These are phyloP conservation scores for Oreochromis tanganicae DNA, from an alignment of 2,113 vertebrate genomes.

Conservation along the genomic window DNA sequence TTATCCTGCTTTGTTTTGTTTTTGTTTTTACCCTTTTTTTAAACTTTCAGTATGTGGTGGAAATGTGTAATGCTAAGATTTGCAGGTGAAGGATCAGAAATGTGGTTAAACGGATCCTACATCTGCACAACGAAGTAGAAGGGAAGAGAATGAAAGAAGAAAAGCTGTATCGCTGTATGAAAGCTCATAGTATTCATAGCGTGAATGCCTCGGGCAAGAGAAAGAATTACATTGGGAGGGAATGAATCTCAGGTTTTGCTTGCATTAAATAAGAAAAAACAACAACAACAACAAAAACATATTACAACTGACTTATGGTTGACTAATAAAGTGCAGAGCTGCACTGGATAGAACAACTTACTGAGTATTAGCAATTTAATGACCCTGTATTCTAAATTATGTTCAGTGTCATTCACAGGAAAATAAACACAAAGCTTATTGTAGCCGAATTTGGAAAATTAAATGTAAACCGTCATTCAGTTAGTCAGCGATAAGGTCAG, in stretches of 20 bases:
- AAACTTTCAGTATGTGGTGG: neutral
- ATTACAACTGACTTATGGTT: neutral
- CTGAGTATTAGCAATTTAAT: neutral
- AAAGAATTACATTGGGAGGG: neutral
- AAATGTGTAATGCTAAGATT: neutral
- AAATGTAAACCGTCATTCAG: neutral
- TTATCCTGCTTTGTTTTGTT: neutral
- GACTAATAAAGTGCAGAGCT: constrained; percentile 1
- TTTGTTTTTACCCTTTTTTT: neutral
- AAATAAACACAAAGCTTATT: neutral
- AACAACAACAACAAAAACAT: constrained; percentile 22
- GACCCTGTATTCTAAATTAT: neutral
- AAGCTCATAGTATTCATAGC: neutral
- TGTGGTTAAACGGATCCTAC: constrained; percentile 2
- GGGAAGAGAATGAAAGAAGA: neutral
- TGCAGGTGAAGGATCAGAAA: constrained; percentile 15
- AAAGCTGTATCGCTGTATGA: neutral
- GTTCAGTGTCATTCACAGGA: neutral
- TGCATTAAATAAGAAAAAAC: constrained; percentile 14
- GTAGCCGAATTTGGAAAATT: neutral
- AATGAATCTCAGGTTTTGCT: neutral
- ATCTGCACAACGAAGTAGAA: neutral
- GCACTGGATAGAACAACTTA: neutral
- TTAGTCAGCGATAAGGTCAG: neutral
- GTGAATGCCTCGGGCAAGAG: neutral